A percentile compares a stretch with the other conserved stretches of the same genome.
Evolutionary conservation across 2,888 invertebrate species (phyloP).

Genomic region (Caenorhabditis sp.): DNA sequence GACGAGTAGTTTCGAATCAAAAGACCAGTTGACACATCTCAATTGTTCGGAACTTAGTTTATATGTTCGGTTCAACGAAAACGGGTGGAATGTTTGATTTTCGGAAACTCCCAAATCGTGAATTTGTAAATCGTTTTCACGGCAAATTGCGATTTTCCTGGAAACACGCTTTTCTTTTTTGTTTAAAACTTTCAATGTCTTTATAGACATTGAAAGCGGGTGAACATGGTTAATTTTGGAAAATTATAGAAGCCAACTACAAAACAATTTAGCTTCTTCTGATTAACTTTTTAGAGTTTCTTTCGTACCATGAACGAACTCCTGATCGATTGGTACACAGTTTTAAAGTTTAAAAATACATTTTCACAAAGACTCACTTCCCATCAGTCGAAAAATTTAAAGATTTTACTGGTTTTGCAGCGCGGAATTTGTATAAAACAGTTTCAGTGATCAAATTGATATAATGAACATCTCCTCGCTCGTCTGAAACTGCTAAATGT

Average conservation of each 20-base stretch:
- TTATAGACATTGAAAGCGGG: too few relatives aligned
- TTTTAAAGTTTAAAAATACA: background rate
- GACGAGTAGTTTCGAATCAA: conserved; percentile 87
- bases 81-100: conserved; percentile 82
- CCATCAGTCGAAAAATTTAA: conserved; percentile 93
- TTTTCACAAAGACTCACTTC: conserved; percentile 75
- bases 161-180: conserved; percentile 4
- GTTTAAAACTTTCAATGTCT: too few relatives aligned
- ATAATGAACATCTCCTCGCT: conserved; percentile 74
- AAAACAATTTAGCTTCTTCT: too few relatives aligned
- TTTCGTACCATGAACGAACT: too few relatives aligned
- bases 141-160: conserved; percentile 85
- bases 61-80: conserved; percentile 84
- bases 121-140: conserved; percentile 81
- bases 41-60: conserved; percentile 85
- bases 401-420: conserved; percentile 81
- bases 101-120: conserved; percentile 82
- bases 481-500: conserved; percentile 85
- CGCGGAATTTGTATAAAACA: conserved; percentile 40
- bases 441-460: conserved; percentile 52
- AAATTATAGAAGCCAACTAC: too few relatives aligned
- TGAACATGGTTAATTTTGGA: too few relatives aligned
- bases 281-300: too few relatives aligned
- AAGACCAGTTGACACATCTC: conserved; percentile 89
- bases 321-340: too few relatives aligned